These are phyloP conservation scores for Brachyalestes nurse DNA, from an alignment of 2,797 vertebrate species.

Conservation along the genomic window DNA sequence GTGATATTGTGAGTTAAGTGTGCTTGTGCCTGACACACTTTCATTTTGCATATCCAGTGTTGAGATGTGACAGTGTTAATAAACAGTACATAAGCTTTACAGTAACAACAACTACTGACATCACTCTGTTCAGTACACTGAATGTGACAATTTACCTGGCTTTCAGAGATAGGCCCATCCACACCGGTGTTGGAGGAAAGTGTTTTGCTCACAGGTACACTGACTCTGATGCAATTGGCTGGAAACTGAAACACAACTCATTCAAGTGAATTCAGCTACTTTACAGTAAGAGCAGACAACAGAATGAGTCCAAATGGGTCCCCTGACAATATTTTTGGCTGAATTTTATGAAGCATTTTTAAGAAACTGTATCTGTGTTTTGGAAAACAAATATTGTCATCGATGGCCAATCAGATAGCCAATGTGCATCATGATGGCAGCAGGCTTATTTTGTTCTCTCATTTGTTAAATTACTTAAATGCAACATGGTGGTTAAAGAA, in stretches of 20 bases:
- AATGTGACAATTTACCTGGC: constrained; percentile 37
- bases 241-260: constrained; percentile 63
- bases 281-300: not conserved
- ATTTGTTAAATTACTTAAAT: too few relatives aligned
- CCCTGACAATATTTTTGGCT: too few relatives aligned
- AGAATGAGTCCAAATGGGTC: not conserved
- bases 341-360: too few relatives aligned
- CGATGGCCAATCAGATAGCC: too few relatives aligned
- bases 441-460: too few relatives aligned
- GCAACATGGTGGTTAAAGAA: too few relatives aligned
- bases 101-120: not conserved
- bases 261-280: not conserved
- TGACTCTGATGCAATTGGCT: constrained; percentile 67
- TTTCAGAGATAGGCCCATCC: not conserved
- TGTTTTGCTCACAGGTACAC: constrained; percentile 51
- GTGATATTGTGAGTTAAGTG: not conserved
- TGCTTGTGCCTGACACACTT: not conserved
- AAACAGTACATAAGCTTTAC: not conserved
- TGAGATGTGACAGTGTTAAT: not conserved
- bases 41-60: not conserved
- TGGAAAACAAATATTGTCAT: too few relatives aligned
- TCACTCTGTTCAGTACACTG: not conserved
- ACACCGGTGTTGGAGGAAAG: constrained; percentile 58
- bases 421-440: too few relatives aligned
- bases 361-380: too few relatives aligned